Evolutionary conservation across 1,140 invertebrate species (phyloP).

Genomic region (Drosophila truncata): DNA sequence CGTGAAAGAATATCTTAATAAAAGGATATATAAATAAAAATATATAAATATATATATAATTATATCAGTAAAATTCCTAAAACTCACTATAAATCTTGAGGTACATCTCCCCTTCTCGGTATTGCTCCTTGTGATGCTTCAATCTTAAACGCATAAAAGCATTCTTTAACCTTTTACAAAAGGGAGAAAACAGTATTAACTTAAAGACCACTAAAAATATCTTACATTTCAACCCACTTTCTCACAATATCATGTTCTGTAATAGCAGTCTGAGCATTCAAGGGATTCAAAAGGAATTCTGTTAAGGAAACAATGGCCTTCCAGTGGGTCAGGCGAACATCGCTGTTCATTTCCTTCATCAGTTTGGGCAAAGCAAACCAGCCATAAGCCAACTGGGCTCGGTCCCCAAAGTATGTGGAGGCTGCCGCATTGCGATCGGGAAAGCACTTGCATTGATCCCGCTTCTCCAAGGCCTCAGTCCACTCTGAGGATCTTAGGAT

Average conservation of each 20-base stretch:
- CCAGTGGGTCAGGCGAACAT: constrained; percentile 59
- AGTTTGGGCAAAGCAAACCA: constrained; percentile 71
- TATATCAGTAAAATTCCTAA: fast-evolving
- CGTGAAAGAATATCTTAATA: constrained; percentile 62
- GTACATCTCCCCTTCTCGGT: constrained; percentile 53
- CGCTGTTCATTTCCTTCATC: constrained; percentile 67
- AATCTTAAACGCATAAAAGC: constrained; percentile 64
- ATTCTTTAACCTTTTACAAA: constrained; percentile 56
- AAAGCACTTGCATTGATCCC: constrained; percentile 27
- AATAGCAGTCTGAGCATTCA: constrained; percentile 65
- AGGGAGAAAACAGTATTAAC: not conserved
- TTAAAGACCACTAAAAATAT: not conserved
- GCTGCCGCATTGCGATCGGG: constrained; percentile 9
- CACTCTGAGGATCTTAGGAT: constrained; percentile 23
- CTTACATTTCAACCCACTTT: constrained; percentile 46
- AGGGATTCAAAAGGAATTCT: constrained; percentile 69
- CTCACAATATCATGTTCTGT: constrained; percentile 63
- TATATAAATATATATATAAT: fast-evolving
- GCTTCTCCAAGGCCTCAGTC: constrained; percentile 10
- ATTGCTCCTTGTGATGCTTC: constrained; percentile 42
- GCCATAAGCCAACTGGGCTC: constrained; percentile 74
- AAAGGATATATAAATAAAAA: not conserved
- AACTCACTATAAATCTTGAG: constrained; percentile 66
- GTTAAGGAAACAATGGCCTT: constrained; percentile 59
- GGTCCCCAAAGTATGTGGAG: constrained; percentile 67